Evolutionary conservation across 1,140 invertebrate species (phyloP).

Genomic region (Drosophila biarmipes): DNA sequence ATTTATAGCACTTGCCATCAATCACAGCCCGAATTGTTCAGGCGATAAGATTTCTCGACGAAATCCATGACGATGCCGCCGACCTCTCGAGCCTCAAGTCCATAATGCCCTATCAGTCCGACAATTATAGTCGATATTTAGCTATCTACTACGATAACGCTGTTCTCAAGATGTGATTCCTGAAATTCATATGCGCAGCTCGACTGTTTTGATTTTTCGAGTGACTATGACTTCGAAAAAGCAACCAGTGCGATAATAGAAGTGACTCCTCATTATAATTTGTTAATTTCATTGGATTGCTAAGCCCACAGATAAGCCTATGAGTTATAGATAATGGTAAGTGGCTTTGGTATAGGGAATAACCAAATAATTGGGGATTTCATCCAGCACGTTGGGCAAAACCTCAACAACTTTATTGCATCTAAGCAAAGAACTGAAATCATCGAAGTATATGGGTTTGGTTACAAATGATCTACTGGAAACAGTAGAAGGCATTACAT

Average conservation of each 20-base stretch:
- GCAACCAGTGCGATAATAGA: neutral
- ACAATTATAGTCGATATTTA: conserved; percentile 41
- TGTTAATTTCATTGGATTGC: conserved; percentile 2
- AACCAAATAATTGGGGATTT: neutral
- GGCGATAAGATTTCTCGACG: conserved; percentile 16
- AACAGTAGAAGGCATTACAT: no score
- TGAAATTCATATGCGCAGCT: conserved; percentile 1
- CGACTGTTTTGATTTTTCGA: conserved; percentile 16
- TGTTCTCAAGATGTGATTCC: conserved; percentile 14
- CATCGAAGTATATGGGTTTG: neutral
- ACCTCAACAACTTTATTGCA: neutral
- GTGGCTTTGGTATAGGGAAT: neutral
- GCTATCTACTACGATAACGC: conserved; percentile 20
- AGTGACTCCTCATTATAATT: neutral
- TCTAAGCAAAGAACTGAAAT: neutral
- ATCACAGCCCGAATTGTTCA: conserved; percentile 28
- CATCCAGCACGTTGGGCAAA: neutral
- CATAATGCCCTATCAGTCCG: conserved; percentile 4
- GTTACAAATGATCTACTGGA: no score
- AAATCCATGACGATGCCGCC: neutral
- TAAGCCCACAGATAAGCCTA: conserved; percentile 7
- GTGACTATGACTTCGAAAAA: neutral
- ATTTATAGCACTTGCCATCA: conserved; percentile 63
- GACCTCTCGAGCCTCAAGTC: conserved; percentile 4
- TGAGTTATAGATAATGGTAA: conserved; percentile 4